Evolutionary conservation across 2,888 invertebrate genomes (phyloP).

Genomic region (Tenthredo mesomela): DNA sequence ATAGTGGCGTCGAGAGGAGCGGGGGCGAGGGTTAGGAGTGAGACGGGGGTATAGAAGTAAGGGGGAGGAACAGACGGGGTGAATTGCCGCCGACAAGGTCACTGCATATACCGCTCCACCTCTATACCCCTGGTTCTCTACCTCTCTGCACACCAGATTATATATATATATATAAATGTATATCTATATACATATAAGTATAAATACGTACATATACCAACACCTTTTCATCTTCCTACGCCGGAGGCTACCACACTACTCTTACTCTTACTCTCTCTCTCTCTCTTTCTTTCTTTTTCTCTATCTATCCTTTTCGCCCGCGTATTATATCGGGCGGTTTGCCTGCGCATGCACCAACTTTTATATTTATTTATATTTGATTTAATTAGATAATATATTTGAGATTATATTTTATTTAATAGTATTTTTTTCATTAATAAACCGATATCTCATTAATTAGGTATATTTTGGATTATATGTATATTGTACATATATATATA

Average conservation of each 20-base stretch:
- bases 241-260: neutral
- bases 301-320: neutral
- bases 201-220: neutral
- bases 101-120: slow-evolving; percentile 73
- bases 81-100: slow-evolving; percentile 77
- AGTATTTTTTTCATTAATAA: neutral
- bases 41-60: slow-evolving; percentile 47
- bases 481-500: too few species aligned
- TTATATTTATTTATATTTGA: neutral
- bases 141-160: slow-evolving; percentile 6
- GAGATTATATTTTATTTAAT: neutral
- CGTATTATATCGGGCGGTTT: slow-evolving; percentile 1
- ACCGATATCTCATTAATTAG: neutral
- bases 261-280: too few species aligned
- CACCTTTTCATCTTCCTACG: slow-evolving; percentile 14
- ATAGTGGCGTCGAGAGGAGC: slow-evolving; percentile 10
- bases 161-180: neutral
- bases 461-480: too few species aligned
- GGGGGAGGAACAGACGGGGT: slow-evolving; percentile 72
- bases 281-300: neutral
- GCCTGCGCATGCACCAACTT: neutral
- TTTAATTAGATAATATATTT: too few species aligned
- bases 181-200: neutral
- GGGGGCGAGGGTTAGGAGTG: slow-evolving; percentile 55
- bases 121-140: slow-evolving; percentile 45